phyloP scores from a whole-genome alignment of 2,797 vertebrate species.

The Eremophila alpestris region DNA sequence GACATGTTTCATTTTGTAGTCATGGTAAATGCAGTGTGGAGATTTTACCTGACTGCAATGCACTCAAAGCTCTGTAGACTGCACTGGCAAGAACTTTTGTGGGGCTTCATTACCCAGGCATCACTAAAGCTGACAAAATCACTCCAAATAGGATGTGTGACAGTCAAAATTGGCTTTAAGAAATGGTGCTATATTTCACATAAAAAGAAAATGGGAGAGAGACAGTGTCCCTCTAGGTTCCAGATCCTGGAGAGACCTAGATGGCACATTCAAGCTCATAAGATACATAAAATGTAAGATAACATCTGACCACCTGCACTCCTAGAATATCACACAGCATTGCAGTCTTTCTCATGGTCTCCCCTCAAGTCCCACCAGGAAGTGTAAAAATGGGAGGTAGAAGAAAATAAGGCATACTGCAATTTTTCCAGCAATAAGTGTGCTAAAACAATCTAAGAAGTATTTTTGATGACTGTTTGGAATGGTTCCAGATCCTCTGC shows the following conservation, averaged over 20 bases:
- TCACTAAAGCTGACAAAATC: neutral
- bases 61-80: neutral
- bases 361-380: neutral
- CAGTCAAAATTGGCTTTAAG: neutral
- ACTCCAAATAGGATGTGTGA: neutral
- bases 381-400: neutral
- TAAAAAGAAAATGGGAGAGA: neutral
- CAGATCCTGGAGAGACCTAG: neutral
- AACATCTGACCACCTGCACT: neutral
- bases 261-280: neutral
- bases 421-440: neutral
- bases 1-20: neutral
- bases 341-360: neutral
- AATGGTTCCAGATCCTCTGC: neutral
- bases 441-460: neutral
- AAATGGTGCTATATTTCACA: accelerated
- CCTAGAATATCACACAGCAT: neutral
- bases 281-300: neutral
- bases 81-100: neutral
- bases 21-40: neutral
- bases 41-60: neutral
- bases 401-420: neutral
- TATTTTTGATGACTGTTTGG: neutral
- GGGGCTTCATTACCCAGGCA: neutral
- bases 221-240: neutral